phyloP scores from a whole-genome alignment of 2,888 invertebrate genomes.

The Cephalotes varians region DNA sequence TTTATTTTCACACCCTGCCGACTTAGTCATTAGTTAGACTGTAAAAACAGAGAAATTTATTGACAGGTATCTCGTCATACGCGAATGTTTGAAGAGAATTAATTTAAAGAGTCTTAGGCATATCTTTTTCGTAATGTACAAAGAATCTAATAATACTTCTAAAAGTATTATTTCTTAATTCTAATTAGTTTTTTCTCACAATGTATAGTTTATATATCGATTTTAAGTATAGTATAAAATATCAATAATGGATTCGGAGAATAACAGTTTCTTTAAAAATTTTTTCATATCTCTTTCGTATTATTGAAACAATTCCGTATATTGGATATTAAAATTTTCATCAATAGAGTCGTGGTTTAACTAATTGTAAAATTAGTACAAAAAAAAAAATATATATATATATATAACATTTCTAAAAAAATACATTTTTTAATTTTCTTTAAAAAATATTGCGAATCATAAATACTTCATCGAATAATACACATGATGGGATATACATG shows the following conservation, averaged over 20 bases:
- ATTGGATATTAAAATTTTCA: neutral
- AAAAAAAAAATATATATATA: neutral
- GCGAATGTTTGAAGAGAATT: neutral
- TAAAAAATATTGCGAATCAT: neutral
- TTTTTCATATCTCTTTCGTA: neutral
- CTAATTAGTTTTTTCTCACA: neutral
- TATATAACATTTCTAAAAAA: conserved; percentile 2
- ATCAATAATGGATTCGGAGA: neutral
- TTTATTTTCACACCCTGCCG: conserved; percentile 10
- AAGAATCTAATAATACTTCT: neutral
- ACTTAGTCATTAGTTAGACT: conserved; percentile 16
- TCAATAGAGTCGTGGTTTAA: neutral
- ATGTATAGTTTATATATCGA: neutral
- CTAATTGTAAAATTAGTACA: neutral
- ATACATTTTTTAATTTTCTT: neutral
- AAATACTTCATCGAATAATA: conserved; percentile 6
- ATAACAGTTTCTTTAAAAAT: neutral
- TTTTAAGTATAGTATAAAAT: conserved; percentile 7
- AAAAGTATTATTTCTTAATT: conserved; percentile 13
- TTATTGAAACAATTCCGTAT: neutral
- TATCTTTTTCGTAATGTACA: conserved; percentile 6
- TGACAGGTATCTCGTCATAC: neutral
- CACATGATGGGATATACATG: neutral
- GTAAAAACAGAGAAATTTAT: conserved; percentile 6
- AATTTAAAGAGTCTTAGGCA: conserved; percentile 3